Evolutionary conservation across 2,888 invertebrate genomes (phyloP).

Genomic region (Limnephilus marmoratus): DNA sequence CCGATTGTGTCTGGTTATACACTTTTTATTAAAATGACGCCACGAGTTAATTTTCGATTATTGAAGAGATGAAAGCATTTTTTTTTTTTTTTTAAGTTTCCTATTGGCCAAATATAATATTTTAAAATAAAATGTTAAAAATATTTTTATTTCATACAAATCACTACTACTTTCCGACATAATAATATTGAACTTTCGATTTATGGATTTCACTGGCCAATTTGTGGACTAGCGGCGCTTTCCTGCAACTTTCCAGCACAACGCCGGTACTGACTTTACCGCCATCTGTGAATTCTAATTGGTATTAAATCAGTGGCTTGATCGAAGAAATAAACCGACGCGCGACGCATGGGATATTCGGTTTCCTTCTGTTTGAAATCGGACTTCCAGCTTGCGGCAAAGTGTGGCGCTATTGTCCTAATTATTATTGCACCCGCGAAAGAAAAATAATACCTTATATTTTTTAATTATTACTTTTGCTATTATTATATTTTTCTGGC

Average conservation of each 20-base stretch:
- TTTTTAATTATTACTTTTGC: too few species aligned
- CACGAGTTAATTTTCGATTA: too few species aligned
- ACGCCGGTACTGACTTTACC: slow-evolving; percentile 80
- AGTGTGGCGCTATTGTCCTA: slow-evolving; percentile 87
- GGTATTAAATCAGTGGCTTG: slow-evolving; percentile 81
- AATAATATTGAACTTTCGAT: too few species aligned
- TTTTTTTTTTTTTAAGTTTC: too few species aligned
- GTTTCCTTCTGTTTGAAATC: slow-evolving; percentile 89
- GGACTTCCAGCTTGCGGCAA: slow-evolving; percentile 91
- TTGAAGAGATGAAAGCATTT: too few species aligned
- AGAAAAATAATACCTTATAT: not conserved
- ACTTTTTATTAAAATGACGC: too few species aligned
- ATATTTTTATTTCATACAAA: too few species aligned
- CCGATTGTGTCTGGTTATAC: too few species aligned
- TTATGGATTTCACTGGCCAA: slow-evolving; percentile 77
- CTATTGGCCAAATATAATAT: too few species aligned
- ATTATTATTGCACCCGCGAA: slow-evolving; percentile 85
- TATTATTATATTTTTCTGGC: too few species aligned
- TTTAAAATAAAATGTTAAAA: too few species aligned
- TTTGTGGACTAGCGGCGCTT: slow-evolving; percentile 83
- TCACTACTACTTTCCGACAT: too few species aligned
- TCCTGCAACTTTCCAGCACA: slow-evolving; percentile 89
- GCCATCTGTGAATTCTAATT: slow-evolving; percentile 77
- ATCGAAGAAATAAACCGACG: slow-evolving; percentile 86
- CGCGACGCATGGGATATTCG: slow-evolving; percentile 74